phyloP scores from a whole-genome alignment of 1,140 invertebrate genomes.

The Goniozus legneri region DNA sequence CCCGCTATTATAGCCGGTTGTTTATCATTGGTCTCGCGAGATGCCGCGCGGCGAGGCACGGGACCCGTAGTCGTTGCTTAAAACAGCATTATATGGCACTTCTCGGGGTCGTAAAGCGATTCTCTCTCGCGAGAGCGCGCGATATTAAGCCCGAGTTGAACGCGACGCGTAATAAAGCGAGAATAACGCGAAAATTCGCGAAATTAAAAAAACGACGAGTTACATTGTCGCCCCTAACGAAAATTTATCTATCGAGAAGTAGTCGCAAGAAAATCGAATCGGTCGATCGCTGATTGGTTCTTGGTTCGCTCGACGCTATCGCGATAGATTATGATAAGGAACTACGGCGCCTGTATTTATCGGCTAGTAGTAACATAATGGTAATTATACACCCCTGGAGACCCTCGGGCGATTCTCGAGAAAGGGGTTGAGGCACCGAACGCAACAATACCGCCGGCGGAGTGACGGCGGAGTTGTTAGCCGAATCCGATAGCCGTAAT shows the following conservation, averaged over 20 bases:
- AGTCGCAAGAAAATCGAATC: too few relatives aligned
- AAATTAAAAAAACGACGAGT: too few relatives aligned
- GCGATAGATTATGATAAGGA: conserved; percentile 42
- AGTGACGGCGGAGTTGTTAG: conserved; percentile 33
- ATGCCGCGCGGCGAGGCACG: too few relatives aligned
- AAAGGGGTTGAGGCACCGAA: conserved; percentile 29
- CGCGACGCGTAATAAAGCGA: conserved; percentile 24
- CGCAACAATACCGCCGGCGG: conserved; percentile 28
- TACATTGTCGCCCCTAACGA: too few relatives aligned
- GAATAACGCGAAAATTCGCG: conserved; percentile 15
- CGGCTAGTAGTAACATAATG: conserved; percentile 39
- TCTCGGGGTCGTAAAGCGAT: conserved; percentile 29
- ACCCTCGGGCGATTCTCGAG: too few relatives aligned
- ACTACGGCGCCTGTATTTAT: conserved; percentile 26
- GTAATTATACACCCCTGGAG: too few relatives aligned
- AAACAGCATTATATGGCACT: conserved; percentile 32
- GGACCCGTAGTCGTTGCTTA: conserved; percentile 32
- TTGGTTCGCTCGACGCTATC: conserved; percentile 32
- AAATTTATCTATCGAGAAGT: too few relatives aligned
- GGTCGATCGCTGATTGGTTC: conserved; percentile 26
- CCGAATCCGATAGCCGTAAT: conserved; percentile 37
- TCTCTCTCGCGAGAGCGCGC: conserved; percentile 22
- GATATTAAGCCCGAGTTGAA: conserved; percentile 35
- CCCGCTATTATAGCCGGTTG: conserved; percentile 28
- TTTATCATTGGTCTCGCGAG: conserved; percentile 33